These are phyloP conservation scores for Sarcophaga variegata DNA, from an alignment of 2,888 invertebrate species.

Conservation along the genomic window DNA sequence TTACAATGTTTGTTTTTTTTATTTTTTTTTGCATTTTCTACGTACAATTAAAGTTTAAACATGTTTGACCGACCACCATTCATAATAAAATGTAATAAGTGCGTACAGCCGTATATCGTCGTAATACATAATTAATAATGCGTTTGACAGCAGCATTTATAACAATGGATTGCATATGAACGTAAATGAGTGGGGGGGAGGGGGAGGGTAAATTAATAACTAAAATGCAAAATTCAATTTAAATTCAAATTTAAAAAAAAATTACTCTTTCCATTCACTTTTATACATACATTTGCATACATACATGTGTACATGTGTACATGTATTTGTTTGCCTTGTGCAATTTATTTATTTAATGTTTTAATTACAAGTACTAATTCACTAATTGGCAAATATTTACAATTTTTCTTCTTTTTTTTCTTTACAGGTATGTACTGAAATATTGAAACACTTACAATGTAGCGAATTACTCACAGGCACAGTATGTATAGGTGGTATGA, in stretches of 20 bases:
- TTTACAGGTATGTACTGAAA: constrained; percentile 42
- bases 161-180: not conserved
- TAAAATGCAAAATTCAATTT: not conserved
- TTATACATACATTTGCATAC: not conserved
- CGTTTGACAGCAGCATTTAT: not conserved
- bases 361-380: constrained; percentile 19
- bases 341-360: not conserved
- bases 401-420: not conserved
- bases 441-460: not conserved
- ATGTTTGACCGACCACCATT: not conserved
- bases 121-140: constrained; percentile 1
- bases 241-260: not conserved
- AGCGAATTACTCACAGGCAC: not conserved
- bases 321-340: too few species aligned
- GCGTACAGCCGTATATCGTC: not conserved
- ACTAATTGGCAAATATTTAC: constrained; percentile 23
- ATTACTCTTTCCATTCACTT: not conserved
- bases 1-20: constrained; percentile 14
- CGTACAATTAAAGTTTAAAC: constrained; percentile 14
- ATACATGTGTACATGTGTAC: too few species aligned
- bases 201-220: not conserved
- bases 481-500: not conserved
- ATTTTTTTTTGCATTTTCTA: not conserved
- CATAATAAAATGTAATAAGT: not conserved
- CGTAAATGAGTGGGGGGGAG: not conserved